phyloP scores from a whole-genome alignment of 2,113 vertebrate genomes.

The Kobus ellipsiprymnus region DNA sequence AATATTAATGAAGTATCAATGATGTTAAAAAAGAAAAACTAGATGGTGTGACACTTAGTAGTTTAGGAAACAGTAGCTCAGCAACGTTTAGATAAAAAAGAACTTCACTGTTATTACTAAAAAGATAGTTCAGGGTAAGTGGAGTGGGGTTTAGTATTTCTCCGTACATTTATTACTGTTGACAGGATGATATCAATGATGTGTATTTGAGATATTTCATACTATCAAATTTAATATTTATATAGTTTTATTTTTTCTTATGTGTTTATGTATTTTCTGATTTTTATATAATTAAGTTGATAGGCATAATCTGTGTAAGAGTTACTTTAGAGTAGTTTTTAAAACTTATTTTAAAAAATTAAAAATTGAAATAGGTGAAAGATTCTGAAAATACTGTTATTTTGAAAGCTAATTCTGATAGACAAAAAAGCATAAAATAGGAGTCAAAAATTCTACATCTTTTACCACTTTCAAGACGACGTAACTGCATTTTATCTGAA shows the following conservation, averaged over 20 bases:
- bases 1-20: conserved; percentile 33
- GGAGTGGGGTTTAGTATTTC: neutral
- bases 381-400: neutral
- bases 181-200: neutral
- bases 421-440: neutral
- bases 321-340: conserved; percentile 37
- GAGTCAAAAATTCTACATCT: neutral
- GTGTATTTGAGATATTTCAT: neutral
- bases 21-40: conserved; percentile 6
- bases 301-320: neutral
- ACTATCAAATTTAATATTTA: neutral
- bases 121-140: neutral
- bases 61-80: neutral
- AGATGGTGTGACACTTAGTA: neutral
- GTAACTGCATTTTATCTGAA: neutral
- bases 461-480: neutral
- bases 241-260: neutral
- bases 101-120: neutral
- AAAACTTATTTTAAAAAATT: neutral
- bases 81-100: conserved; percentile 4
- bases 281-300: neutral
- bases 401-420: neutral
- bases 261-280: neutral
- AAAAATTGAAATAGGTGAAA: conserved; percentile 6
- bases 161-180: neutral